These are phyloP conservation scores for Onychomys leucogaster DNA, from an alignment of 2,797 vertebrate species.

Conservation along the genomic window DNA sequence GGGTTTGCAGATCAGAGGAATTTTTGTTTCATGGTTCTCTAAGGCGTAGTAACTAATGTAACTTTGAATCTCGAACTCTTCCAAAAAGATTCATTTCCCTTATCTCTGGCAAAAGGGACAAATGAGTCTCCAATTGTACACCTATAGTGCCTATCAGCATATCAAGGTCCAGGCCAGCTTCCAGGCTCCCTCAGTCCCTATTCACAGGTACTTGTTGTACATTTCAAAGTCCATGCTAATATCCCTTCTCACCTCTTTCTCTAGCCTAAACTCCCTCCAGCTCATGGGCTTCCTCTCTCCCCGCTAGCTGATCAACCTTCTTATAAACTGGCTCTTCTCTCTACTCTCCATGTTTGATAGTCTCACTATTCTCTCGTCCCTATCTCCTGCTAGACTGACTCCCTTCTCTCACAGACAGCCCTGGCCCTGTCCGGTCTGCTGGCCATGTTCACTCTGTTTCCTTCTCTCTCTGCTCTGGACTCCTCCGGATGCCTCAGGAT, in stretches of 20 bases:
- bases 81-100: not conserved
- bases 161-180: not conserved
- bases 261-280: not conserved
- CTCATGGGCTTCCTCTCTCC: not conserved
- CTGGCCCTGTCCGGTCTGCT: not conserved
- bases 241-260: not conserved
- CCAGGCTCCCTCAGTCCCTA: not conserved
- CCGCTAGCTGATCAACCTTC: not conserved
- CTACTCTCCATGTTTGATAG: not conserved
- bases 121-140: no score
- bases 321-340: not conserved
- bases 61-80: not conserved
- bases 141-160: not conserved
- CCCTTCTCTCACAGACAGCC: not conserved
- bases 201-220: not conserved
- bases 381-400: not conserved
- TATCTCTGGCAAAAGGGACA: not conserved
- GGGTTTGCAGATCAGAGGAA: no score
- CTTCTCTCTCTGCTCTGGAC: not conserved
- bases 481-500: not conserved
- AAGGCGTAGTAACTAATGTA: no score
- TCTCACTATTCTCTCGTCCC: not conserved
- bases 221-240: not conserved
- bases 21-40: no score
- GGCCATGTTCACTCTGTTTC: not conserved